Evolutionary conservation across 2,113 vertebrate genomes (phyloP).

Genomic region (Lipotes vexillifer): DNA sequence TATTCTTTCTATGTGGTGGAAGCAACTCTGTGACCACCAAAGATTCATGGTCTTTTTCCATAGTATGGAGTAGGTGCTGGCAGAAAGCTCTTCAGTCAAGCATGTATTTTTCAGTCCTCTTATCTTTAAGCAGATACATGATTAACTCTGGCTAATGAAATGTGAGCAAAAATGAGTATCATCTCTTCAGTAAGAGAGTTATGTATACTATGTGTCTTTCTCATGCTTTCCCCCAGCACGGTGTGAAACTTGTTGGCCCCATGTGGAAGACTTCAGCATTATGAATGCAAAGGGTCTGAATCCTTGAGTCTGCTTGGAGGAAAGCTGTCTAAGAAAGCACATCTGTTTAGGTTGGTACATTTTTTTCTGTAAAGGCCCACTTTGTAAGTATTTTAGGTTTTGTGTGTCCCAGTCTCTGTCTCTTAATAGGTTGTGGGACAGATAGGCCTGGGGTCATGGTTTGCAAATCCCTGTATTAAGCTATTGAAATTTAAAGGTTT

Average conservation of each 20-base stretch:
- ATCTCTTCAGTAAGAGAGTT: neutral
- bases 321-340: neutral
- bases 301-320: neutral
- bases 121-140: neutral
- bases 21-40: neutral
- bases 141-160: neutral
- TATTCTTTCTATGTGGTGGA: neutral
- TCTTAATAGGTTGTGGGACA: neutral
- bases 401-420: neutral
- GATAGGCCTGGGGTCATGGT: neutral
- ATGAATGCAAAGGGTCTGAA: neutral
- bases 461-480: neutral
- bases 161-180: neutral
- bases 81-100: neutral
- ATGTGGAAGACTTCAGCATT: neutral
- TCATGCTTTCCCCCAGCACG: neutral
- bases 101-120: neutral
- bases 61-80: neutral
- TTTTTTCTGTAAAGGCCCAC: neutral
- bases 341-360: neutral
- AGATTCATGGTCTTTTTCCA: neutral
- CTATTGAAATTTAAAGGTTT: neutral
- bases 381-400: neutral
- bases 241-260: neutral
- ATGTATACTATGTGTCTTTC: neutral